Evolutionary conservation across 2,797 vertebrate genomes (phyloP).

Genomic region (Chiropotes sagulatus): DNA sequence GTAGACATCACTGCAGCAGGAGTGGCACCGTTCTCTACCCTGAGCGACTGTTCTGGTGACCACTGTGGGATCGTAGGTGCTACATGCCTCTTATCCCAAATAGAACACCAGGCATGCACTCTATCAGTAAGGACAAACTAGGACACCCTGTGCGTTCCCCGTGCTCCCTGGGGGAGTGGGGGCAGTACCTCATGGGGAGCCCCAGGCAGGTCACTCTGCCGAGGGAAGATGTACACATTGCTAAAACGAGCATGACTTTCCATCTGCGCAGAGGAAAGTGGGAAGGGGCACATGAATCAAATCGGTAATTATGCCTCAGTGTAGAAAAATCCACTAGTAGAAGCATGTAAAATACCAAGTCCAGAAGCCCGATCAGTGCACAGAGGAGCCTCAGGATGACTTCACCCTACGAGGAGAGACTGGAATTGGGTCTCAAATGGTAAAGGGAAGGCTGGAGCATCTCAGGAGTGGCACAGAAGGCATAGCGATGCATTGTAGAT

Average conservation of each 20-base stretch:
- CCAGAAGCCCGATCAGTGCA: rapidly evolving
- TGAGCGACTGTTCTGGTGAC: background rate
- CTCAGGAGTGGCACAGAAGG: background rate
- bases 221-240: rapidly evolving
- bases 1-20: background rate
- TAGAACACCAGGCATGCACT: background rate
- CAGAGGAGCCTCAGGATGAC: background rate
- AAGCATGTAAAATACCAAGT: background rate
- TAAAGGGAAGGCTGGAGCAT: background rate
- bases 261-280: background rate
- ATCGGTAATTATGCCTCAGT: background rate
- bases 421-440: background rate
- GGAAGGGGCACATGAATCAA: too few species aligned
- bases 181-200: background rate
- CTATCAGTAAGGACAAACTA: background rate
- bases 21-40: background rate
- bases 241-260: background rate
- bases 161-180: background rate
- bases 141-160: background rate
- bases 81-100: background rate
- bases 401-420: too few species aligned
- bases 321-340: too few species aligned
- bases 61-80: rapidly evolving
- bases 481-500: background rate
- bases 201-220: too few species aligned